These are phyloP conservation scores for Acanthoscelides obtectus DNA, from an alignment of 2,888 invertebrate genomes.

Conservation along the genomic window DNA sequence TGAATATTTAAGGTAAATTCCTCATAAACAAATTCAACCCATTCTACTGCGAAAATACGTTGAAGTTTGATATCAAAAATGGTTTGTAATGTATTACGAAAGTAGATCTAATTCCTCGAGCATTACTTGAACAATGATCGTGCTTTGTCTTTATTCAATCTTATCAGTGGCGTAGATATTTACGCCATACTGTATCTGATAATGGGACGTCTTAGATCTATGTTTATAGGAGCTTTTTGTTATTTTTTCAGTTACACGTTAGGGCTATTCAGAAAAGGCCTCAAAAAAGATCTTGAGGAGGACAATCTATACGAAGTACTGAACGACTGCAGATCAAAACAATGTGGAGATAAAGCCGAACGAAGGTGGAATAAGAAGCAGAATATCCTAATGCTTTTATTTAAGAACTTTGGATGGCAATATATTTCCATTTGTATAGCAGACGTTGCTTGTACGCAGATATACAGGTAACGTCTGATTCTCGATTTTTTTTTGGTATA, in stretches of 20 bases:
- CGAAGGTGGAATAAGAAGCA: slow-evolving; percentile 27
- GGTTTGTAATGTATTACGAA: too few species aligned
- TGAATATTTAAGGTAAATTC: too few species aligned
- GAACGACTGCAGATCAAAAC: slow-evolving; percentile 37
- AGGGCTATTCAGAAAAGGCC: slow-evolving; percentile 61
- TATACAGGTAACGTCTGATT: slow-evolving; percentile 11
- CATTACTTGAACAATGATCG: too few species aligned
- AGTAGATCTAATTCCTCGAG: background rate
- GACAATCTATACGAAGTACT: slow-evolving; percentile 55
- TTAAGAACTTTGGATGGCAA: slow-evolving; percentile 5
- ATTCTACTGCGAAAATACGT: too few species aligned
- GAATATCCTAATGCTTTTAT: slow-evolving; percentile 5
- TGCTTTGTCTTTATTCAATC: too few species aligned
- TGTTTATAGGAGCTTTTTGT: slow-evolving; percentile 1
- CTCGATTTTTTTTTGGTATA: background rate
- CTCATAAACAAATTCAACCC: too few species aligned
- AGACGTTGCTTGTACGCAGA: slow-evolving; percentile 9
- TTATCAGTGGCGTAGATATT: background rate
- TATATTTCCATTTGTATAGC: slow-evolving; percentile 9
- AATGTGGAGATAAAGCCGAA: slow-evolving; percentile 31
- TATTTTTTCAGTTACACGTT: slow-evolving; percentile 57
- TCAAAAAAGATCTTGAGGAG: slow-evolving; percentile 57
- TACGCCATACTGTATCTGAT: background rate
- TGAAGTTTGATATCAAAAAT: too few species aligned
- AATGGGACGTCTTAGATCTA: background rate